Evolutionary conservation across 2,888 invertebrate species (phyloP).

Genomic region (Zygothrica quintamaculata): DNA sequence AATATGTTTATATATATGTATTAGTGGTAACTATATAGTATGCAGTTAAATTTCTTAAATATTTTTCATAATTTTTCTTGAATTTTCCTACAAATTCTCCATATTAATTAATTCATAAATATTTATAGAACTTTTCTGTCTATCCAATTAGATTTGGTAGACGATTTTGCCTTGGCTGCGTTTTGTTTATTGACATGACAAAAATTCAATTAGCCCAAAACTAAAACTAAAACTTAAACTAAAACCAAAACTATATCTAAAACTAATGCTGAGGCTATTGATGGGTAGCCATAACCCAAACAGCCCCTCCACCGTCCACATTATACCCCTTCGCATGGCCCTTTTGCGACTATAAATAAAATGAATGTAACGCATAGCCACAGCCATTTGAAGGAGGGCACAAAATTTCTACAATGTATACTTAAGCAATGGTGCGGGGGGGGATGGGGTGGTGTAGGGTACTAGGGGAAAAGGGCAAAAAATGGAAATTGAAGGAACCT

Average conservation of each 20-base stretch:
- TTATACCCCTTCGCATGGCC: no score
- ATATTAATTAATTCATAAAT: constrained; percentile 10
- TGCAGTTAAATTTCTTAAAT: no score
- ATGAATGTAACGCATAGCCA: constrained; percentile 54
- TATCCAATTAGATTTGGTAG: not conserved
- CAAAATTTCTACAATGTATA: no score
- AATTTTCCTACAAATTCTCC: not conserved
- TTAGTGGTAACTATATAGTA: no score
- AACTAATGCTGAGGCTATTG: constrained; percentile 38
- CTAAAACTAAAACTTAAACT: constrained; percentile 32
- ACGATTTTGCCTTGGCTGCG: not conserved
- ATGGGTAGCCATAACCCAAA: constrained; percentile 3
- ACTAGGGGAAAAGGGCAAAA: not conserved
- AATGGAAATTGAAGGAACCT: constrained; percentile 1
- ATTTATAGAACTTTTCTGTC: constrained; percentile 4
- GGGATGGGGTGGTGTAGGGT: constrained; percentile 1
- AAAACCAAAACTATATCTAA: constrained; percentile 43
- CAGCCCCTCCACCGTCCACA: not conserved
- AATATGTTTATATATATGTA: no score
- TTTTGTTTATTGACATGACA: constrained; percentile 65
- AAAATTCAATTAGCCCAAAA: constrained; percentile 71
- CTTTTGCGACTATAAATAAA: constrained; percentile 64
- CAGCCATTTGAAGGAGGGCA: constrained; percentile 39
- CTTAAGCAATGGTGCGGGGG: not conserved
- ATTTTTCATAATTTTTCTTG: no score